Base-by-base conservation (phyloP, 2,888 invertebrate species). In the Microplitis deprimator region DNA sequence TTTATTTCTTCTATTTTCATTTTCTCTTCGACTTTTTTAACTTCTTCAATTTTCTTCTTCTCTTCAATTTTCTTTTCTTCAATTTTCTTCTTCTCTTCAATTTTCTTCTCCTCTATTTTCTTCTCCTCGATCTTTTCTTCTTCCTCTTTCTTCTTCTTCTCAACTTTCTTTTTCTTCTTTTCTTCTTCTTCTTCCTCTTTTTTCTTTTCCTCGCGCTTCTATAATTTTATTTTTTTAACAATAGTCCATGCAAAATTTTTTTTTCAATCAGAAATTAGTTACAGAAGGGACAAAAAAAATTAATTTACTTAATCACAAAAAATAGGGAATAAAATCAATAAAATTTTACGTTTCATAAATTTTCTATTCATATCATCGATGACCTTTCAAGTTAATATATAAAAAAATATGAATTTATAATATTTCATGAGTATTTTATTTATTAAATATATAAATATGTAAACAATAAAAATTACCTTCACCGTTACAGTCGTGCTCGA, bases 401-500 rank as follows among this genome's bases (percentile, higher is more conserved):
- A 41, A 72, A 50, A 4, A 20, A 20, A 20, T 20, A 20, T 20
- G 1, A 20, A 20, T 20, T 20, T 20, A 20, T 20, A 20, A 20
- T 20, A 20, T 2, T 20, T 20, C 0, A 20, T 20, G 20, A 20
- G 4, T 29, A 29, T 4, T 29, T 29, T 29, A 29, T 29, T 29
- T 29, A 29, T 29, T 29, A 29, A 29, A 29, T 4, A 29, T 29
- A 29, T 29, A 29, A 29, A 29, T 29, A 29, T 29, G 29, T 29
- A 29, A 29, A 2, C 1, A 29, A 2, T 29, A 29, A 62, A 69
- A 38, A 73, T 82, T 87, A 89, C 89, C 88, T 89, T 93, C 10
- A 99, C 94, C 29, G 95, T 95, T 77, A 99, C 92, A 85, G 96
- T 94, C 68, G 98, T 96, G 67, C 94, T 93, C 1, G 96, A 95